phyloP scores from a whole-genome alignment of 2,113 vertebrate species.

The Alosa alosa region DNA sequence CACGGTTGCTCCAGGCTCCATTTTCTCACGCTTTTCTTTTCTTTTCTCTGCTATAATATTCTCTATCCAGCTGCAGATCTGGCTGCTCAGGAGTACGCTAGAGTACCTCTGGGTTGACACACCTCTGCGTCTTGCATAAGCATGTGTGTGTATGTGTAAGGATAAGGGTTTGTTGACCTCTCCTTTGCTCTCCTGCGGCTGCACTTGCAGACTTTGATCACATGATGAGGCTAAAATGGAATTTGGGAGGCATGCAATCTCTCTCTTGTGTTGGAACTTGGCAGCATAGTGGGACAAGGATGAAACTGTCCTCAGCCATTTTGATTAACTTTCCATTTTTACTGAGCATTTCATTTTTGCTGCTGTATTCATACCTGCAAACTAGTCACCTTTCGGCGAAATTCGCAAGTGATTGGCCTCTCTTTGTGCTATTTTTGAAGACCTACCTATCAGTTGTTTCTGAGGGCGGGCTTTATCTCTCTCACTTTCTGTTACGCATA shows the following conservation, averaged over 20 bases:
- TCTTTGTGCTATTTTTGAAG: too few species aligned
- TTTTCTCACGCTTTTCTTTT: constrained; percentile 32
- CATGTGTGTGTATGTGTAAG: neutral
- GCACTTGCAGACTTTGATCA: neutral
- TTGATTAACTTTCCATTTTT: neutral
- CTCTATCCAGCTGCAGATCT: neutral
- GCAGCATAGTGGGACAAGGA: neutral
- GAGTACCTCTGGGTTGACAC: neutral
- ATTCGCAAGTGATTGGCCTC: too few species aligned
- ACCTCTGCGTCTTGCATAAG: constrained; percentile 18
- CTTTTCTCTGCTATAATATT: neutral
- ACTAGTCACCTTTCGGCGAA: too few species aligned
- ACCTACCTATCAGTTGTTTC: too few species aligned
- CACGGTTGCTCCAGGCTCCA: constrained; percentile 67
- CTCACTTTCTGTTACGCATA: too few species aligned
- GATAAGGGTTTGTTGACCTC: constrained; percentile 46
- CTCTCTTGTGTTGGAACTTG: neutral
- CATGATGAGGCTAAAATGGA: neutral
- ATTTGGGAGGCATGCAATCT: neutral
- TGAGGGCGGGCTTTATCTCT: too few species aligned
- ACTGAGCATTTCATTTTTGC: neutral
- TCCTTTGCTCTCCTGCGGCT: neutral
- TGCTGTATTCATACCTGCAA: too few species aligned
- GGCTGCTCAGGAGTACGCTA: neutral
- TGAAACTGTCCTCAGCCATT: neutral